These are phyloP conservation scores for Dermolepida albohirtum DNA, from an alignment of 2,888 invertebrate genomes.

Conservation along the genomic window DNA sequence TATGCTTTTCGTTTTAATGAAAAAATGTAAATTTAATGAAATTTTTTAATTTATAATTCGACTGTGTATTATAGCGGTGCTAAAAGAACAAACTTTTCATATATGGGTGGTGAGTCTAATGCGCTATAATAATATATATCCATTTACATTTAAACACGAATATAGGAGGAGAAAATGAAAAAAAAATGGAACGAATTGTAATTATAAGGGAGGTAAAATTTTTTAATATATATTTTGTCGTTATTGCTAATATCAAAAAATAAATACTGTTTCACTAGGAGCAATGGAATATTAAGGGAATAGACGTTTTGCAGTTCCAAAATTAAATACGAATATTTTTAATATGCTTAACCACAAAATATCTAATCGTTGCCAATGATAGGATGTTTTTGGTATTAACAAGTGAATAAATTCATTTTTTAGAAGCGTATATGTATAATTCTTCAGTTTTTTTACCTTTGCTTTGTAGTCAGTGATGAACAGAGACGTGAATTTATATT, in stretches of 20 bases:
- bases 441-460: no score
- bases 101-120: conserved; percentile 22
- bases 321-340: no score
- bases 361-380: no score
- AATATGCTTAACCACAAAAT: no score
- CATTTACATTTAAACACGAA: conserved; percentile 35
- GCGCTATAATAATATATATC: conserved; percentile 28
- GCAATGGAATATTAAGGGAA: not conserved
- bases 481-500: no score
- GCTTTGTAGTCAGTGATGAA: no score
- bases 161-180: conserved; percentile 28
- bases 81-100: conserved; percentile 29
- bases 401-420: no score
- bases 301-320: no score
- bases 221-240: conserved; percentile 1
- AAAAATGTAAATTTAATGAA: conserved; percentile 37
- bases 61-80: conserved; percentile 17
- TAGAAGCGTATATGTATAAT: no score
- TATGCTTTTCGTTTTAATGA: conserved; percentile 21
- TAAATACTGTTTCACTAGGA: not conserved
- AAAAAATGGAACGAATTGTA: conserved; percentile 19
- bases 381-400: not conserved
- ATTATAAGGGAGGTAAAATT: conserved; percentile 11
- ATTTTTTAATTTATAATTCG: conserved; percentile 32
- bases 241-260: not conserved